Conservation (phyloP, 2,797 vertebrate genomes). For the Poeciliopsis paucimaculata region DNA sequence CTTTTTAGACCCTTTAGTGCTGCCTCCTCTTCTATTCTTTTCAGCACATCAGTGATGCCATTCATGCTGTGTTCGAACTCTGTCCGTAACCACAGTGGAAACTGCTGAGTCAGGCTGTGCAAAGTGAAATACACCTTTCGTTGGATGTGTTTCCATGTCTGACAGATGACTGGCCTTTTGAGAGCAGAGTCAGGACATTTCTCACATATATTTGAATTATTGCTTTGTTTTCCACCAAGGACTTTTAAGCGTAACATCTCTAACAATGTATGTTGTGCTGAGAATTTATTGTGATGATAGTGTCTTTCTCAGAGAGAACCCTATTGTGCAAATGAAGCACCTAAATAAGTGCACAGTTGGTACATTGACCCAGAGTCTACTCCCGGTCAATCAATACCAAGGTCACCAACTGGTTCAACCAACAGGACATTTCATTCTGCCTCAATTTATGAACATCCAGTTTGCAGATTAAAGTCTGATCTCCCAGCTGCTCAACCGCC, state of each 20-base stretch:
- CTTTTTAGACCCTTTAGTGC: not conserved
- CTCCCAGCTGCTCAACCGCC: slow-evolving; percentile 19
- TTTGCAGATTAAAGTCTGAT: slow-evolving; percentile 32
- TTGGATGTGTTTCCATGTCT: not conserved
- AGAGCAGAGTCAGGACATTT: not conserved
- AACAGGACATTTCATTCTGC: slow-evolving; percentile 27
- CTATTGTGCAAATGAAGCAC: slow-evolving; percentile 27
- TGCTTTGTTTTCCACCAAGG: not conserved
- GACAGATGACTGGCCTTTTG: not conserved
- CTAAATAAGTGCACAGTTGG: slow-evolving; percentile 10
- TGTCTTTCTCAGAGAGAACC: slow-evolving; percentile 7
- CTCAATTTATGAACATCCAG: slow-evolving; percentile 29
- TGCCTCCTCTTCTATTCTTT: not conserved
- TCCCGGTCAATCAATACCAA: slow-evolving; percentile 40
- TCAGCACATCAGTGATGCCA: not conserved
- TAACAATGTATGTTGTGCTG: slow-evolving; percentile 4
- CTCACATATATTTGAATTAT: not conserved
- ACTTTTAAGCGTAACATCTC: not conserved
- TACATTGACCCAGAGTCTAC: slow-evolving; percentile 19
- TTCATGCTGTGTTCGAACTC: not conserved
- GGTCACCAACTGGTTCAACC: slow-evolving; percentile 40
- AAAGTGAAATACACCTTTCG: not conserved
- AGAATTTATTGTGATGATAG: slow-evolving; percentile 1
- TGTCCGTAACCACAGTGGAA: not conserved
- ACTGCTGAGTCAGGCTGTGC: not conserved